Evolutionary conservation across 23 tunicate genomes (phyloP).

Genomic region (Botrylloides violaceus): DNA sequence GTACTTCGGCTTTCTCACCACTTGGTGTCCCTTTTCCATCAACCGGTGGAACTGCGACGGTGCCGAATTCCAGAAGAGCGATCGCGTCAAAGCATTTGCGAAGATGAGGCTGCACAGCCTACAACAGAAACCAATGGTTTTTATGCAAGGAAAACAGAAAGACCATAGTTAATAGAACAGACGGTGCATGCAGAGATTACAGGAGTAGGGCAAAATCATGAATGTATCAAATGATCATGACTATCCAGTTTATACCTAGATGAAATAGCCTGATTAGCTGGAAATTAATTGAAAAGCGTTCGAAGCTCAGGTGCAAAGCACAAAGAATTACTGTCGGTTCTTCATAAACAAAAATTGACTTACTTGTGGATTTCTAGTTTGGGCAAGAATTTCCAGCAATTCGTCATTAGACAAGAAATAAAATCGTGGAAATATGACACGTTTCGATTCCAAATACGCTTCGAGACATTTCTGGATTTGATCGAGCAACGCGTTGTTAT

Average conservation of each 20-base stretch:
- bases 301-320: neutral
- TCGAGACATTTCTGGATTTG: constrained; percentile 99
- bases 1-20: constrained; percentile 65
- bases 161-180: too few relatives aligned
- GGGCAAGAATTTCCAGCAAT: constrained; percentile 91
- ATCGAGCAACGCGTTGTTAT: constrained; percentile 90
- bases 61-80: constrained; percentile 88
- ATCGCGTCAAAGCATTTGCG: constrained; percentile 99
- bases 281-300: too few relatives aligned
- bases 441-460: constrained; percentile 96
- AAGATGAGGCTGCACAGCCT: constrained; percentile 98
- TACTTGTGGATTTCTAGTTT: constrained; percentile 94
- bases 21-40: constrained; percentile 91
- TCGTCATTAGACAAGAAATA: constrained; percentile 99
- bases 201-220: too few relatives aligned
- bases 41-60: constrained; percentile 32
- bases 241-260: too few relatives aligned
- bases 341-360: too few relatives aligned
- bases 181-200: too few relatives aligned
- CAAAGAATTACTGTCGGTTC: too few relatives aligned
- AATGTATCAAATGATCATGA: too few relatives aligned
- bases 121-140: neutral
- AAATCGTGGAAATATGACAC: constrained; percentile 92
- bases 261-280: too few relatives aligned
- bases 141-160: too few relatives aligned